A percentile compares a stretch with the other conserved stretches of the same genome.
phyloP scores from a whole-genome alignment of 2,113 vertebrate species.

The Pedetes capensis region DNA sequence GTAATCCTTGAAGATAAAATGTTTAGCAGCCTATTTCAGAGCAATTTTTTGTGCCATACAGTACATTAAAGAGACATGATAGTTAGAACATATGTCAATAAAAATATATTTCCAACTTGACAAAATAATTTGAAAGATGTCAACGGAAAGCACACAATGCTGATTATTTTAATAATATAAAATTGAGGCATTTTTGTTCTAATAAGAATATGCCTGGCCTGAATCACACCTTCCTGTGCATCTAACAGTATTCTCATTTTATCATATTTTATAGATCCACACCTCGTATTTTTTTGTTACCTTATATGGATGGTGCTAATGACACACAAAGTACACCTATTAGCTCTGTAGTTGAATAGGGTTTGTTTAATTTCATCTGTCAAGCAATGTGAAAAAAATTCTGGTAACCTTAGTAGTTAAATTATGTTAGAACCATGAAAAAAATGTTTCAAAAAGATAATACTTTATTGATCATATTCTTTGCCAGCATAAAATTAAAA shows the following conservation, averaged over 20 bases:
- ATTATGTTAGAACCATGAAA: slow-evolving; percentile 80
- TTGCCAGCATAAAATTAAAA: slow-evolving; percentile 62
- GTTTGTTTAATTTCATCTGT: slow-evolving; percentile 92
- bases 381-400: slow-evolving; percentile 79
- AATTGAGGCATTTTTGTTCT: slow-evolving; percentile 81
- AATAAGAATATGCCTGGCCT: slow-evolving; percentile 85
- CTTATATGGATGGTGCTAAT: slow-evolving; percentile 92
- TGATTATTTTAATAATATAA: slow-evolving; percentile 82
- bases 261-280: slow-evolving; percentile 88
- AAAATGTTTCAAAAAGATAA: slow-evolving; percentile 79
- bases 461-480: slow-evolving; percentile 71
- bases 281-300: slow-evolving; percentile 86
- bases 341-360: slow-evolving; percentile 89
- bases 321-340: slow-evolving; percentile 91
- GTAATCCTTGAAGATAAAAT: slow-evolving; percentile 65
- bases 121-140: slow-evolving; percentile 83
- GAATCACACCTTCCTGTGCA: slow-evolving; percentile 84
- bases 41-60: slow-evolving; percentile 68
- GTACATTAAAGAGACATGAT: slow-evolving; percentile 77
- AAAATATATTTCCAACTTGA: slow-evolving; percentile 77
- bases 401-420: slow-evolving; percentile 83
- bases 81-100: slow-evolving; percentile 80
- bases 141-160: slow-evolving; percentile 79
- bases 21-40: slow-evolving; percentile 66
- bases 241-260: slow-evolving; percentile 86